phyloP scores from a whole-genome alignment of 2,797 vertebrate genomes.

The Margarornis squamiger region DNA sequence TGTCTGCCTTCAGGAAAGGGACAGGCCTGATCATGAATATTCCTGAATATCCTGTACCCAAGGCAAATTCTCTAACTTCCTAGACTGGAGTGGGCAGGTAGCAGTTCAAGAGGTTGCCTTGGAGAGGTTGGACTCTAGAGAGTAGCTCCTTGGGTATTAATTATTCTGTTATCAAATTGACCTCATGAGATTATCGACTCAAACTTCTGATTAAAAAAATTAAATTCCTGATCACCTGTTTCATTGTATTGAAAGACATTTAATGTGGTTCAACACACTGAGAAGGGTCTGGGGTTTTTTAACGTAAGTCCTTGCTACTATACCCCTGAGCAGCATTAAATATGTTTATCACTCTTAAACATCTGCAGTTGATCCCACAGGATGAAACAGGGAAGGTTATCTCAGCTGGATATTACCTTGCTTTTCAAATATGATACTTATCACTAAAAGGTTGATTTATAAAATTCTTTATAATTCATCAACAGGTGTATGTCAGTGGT shows the following conservation, averaged over 20 bases:
- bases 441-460: neutral
- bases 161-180: neutral
- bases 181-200: neutral
- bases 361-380: neutral
- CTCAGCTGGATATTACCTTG: neutral
- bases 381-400: neutral
- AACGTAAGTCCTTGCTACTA: neutral
- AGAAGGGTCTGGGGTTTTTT: neutral
- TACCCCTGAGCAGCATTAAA: neutral
- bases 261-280: neutral
- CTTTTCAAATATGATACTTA: neutral
- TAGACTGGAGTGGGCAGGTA: neutral
- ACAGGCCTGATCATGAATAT: neutral
- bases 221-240: neutral
- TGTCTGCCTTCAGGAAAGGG: neutral
- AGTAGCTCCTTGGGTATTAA: neutral
- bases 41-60: neutral
- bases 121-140: neutral
- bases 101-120: neutral
- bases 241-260: neutral
- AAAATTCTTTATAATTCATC: neutral
- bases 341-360: neutral
- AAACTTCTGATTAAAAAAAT: neutral
- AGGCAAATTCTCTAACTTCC: neutral
- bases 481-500: neutral